These are phyloP conservation scores for Perognathus longimembris DNA, from an alignment of 2,113 vertebrate genomes.

Conservation along the genomic window DNA sequence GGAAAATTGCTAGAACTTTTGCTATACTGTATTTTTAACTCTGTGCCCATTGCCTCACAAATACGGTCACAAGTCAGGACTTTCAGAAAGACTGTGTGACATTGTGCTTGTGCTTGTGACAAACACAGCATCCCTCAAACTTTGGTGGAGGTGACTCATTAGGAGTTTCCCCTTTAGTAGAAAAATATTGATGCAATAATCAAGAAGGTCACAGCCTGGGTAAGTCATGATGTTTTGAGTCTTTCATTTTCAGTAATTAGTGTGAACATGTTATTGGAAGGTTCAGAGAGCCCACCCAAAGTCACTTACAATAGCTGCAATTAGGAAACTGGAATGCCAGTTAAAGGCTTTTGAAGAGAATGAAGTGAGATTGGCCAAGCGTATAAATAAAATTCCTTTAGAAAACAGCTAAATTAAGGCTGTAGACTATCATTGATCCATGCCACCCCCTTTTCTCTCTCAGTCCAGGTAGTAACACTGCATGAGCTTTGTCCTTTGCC, in stretches of 20 bases:
- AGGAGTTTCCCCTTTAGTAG: slow-evolving; percentile 57
- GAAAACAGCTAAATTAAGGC: slow-evolving; percentile 59
- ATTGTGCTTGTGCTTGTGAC: background rate
- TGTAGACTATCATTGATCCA: slow-evolving; percentile 10
- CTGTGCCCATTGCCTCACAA: background rate
- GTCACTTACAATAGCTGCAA: slow-evolving; percentile 50
- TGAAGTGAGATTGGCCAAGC: slow-evolving; percentile 48
- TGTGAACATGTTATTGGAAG: slow-evolving; percentile 51
- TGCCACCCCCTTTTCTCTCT: background rate
- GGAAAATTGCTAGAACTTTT: background rate
- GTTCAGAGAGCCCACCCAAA: slow-evolving; percentile 60
- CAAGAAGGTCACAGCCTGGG: slow-evolving; percentile 48
- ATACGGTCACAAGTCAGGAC: background rate
- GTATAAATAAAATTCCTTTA: slow-evolving; percentile 32
- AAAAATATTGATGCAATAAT: slow-evolving; percentile 56
- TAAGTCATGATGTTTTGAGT: slow-evolving; percentile 12
- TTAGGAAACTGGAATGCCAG: slow-evolving; percentile 52
- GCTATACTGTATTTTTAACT: background rate
- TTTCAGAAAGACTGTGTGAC: background rate
- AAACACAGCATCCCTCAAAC: background rate
- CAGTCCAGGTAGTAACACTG: slow-evolving; percentile 30
- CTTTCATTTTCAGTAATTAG: slow-evolving; percentile 72
- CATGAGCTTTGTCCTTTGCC: background rate
- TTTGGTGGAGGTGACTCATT: slow-evolving; percentile 51
- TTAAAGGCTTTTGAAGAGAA: slow-evolving; percentile 36